Base-by-base conservation (phyloP, 2,113 vertebrate genomes). In the Prionailurus viverrinus region DNA sequence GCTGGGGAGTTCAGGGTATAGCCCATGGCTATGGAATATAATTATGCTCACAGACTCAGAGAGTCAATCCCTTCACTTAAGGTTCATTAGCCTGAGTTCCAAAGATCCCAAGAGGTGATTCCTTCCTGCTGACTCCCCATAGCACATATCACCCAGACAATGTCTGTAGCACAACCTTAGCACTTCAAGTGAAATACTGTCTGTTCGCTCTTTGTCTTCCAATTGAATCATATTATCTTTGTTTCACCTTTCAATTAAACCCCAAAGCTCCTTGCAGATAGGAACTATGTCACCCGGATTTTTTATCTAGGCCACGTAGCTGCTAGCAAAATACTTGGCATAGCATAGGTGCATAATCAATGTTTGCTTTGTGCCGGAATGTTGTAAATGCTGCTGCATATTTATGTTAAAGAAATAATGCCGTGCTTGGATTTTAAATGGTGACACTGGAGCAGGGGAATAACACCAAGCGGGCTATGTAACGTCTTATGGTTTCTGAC, bases 31-130 rank as follows among this genome's bases (percentile, higher is more conserved):
- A 76, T 55, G 58, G 58, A 76, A 81, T 36, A 61, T 90, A 97
- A 98, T 68, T 97, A 94, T 96, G 65, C 48, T 93, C 79, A 65
- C 68, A 87, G 88, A 92, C 81, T 87, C 21, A 29, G 27, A 15
- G 39, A 98, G 69, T 73, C 80, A 95, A 25, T 76, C 68, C 63
- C 92, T 96, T 84, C 95, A 96, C 51, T 97, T 96, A 97, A 84
- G 69, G 29, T 76, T 97, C 96, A 97, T 98, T 97, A 97, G 68
- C 85, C 68, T 55, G 33, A 66, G 74, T 81, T 94, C 74, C 87
- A 36, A 88, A 23, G 11, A 89, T 93, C 97, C 95, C 97, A 96
- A 82, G 92, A 74, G 95, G 71, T 41, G 45, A 95, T 25, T 81
- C 45, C 92, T 97, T 98, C 94, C 96, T 96, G 36, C 79, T 10